Conservation (phyloP, 2,113 vertebrate species). For the Syrrhaptes paradoxus region DNA sequence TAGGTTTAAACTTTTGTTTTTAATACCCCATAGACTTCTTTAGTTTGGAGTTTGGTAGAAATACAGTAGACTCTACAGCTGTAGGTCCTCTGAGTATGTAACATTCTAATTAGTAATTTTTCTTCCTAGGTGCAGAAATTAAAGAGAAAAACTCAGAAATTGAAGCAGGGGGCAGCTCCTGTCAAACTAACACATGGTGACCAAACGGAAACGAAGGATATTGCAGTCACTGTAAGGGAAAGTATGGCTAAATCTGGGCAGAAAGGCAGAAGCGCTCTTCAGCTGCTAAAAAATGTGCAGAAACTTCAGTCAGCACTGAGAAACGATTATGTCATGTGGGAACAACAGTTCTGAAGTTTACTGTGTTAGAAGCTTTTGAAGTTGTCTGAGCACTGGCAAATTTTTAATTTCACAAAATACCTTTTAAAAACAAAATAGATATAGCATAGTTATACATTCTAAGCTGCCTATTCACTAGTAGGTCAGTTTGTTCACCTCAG, state of each 20-base stretch:
- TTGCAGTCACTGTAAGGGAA: conserved; percentile 55
- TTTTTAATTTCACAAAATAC: neutral
- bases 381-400: neutral
- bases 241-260: conserved; percentile 47
- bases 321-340: conserved; percentile 82
- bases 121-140: conserved; percentile 79
- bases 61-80: neutral
- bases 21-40: neutral
- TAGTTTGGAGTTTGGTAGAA: neutral
- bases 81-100: neutral
- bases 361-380: neutral
- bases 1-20: neutral
- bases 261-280: conserved; percentile 69
- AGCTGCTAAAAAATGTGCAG: conserved; percentile 79
- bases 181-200: conserved; percentile 24
- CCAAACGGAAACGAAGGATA: conserved; percentile 47
- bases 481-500: neutral
- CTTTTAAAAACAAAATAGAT: neutral
- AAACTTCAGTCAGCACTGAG: conserved; percentile 82
- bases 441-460: neutral
- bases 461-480: neutral
- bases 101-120: neutral
- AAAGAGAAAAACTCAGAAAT: conserved; percentile 69
- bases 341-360: conserved; percentile 68
- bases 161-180: conserved; percentile 43